phyloP scores from a whole-genome alignment of 2,888 invertebrate genomes.

The Patella depressa region DNA sequence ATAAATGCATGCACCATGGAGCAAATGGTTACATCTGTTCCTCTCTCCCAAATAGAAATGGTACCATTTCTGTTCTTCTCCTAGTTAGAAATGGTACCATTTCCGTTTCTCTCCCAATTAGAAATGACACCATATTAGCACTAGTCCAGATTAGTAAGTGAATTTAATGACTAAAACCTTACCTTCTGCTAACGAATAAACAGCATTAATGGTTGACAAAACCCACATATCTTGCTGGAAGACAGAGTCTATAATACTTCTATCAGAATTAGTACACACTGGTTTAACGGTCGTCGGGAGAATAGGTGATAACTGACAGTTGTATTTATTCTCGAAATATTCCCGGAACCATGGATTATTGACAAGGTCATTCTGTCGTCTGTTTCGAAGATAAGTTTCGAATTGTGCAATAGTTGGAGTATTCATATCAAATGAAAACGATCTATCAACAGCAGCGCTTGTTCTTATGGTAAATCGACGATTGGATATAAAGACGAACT shows the following conservation, averaged over 20 bases:
- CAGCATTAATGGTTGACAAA: constrained; percentile 70
- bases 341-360: constrained; percentile 64
- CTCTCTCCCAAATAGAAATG: too few relatives aligned
- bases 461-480: constrained; percentile 42
- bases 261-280: constrained; percentile 17
- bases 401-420: constrained; percentile 32
- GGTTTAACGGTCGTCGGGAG: constrained; percentile 24
- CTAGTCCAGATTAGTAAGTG: too few relatives aligned
- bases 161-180: neutral
- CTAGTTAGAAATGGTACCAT: too few relatives aligned
- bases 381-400: constrained; percentile 27
- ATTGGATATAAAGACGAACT: constrained; percentile 54
- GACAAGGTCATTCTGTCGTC: neutral
- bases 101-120: too few relatives aligned
- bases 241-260: constrained; percentile 7
- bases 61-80: too few relatives aligned
- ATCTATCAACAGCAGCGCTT: constrained; percentile 24
- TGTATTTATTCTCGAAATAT: constrained; percentile 50
- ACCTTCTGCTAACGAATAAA: constrained; percentile 68
- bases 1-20: too few relatives aligned
- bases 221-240: constrained; percentile 58
- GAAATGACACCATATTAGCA: too few relatives aligned
- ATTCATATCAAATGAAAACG: constrained; percentile 42
- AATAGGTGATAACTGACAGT: constrained; percentile 47
- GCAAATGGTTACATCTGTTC: too few relatives aligned